Percentiles rank a stretch among this genome's conserved stretches.
phyloP scores from a whole-genome alignment of 2,888 invertebrate species.

The Lasioglossum morio region DNA sequence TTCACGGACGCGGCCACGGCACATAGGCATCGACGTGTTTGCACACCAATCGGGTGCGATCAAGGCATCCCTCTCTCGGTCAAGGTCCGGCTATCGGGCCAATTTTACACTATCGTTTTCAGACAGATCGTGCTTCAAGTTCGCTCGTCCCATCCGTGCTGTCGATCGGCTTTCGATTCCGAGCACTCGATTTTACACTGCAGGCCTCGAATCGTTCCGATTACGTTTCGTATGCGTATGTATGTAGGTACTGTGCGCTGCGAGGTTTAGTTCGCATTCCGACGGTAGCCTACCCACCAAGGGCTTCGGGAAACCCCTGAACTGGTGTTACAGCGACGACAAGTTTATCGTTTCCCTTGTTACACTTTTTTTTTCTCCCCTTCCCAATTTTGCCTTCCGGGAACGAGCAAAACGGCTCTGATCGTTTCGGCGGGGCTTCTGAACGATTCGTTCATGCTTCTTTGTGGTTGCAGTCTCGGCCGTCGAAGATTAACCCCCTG shows the following conservation, averaged over 20 bases:
- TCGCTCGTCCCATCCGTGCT: slow-evolving; percentile 49
- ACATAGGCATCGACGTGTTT: slow-evolving; percentile 27
- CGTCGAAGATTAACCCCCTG: background rate
- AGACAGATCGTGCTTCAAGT: slow-evolving; percentile 47
- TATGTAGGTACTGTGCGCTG: background rate
- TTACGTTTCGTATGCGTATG: background rate
- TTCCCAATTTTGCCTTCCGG: background rate
- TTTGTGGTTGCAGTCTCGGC: background rate
- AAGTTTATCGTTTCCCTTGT: slow-evolving; percentile 36
- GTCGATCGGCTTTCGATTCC: slow-evolving; percentile 31
- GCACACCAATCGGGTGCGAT: slow-evolving; percentile 27
- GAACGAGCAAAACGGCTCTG: background rate
- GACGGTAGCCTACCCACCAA: background rate
- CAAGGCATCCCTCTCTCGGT: slow-evolving; percentile 65
- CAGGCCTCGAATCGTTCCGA: slow-evolving; percentile 30
- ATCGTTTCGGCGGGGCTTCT: background rate
- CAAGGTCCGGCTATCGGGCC: slow-evolving; percentile 70
- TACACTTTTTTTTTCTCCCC: background rate
- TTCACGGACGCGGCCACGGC: slow-evolving; percentile 24
- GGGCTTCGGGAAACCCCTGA: slow-evolving; percentile 43
- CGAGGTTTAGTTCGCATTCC: slow-evolving; percentile 28
- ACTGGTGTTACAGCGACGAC: slow-evolving; percentile 12
- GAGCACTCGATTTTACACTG: slow-evolving; percentile 33
- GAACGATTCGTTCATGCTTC: slow-evolving; percentile 2
- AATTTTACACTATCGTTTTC: slow-evolving; percentile 57